Base-by-base conservation (phyloP, 1,140 invertebrate genomes). In the Drosophila equinoxialis region DNA sequence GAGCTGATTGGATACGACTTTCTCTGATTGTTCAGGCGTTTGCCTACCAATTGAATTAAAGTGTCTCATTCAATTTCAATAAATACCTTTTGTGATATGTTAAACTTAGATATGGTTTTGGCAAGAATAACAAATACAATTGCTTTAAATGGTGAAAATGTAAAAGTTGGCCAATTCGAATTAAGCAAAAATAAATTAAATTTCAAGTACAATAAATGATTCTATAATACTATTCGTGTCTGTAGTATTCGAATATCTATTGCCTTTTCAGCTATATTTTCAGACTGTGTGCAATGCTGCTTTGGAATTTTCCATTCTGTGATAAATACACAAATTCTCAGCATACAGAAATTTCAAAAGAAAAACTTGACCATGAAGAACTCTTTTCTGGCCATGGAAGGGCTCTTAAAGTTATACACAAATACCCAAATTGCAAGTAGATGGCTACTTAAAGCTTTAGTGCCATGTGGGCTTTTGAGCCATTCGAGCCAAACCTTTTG, bases 1-100 rank as follows among this genome's bases (percentile, higher is more conserved):
- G 42, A 68, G 42, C 68, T 87, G 83, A 86, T 86, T 86, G 83
- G 79, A 81, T 79, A 61, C 69, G 82, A 87, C 79, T 39, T 73
- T 65, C 41, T 55, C 68, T 79, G 75, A 87, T 87, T 75, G 70
- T 68, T 60, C 71, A 35, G 48, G 35, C 8, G 17, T 51, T 51
- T 20, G 58, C 59, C 33, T 58, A 55, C 33, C 6, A 20, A 69
- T 65, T 65, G 59, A 20, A 39, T 26, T 60, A 37, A 61, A 74
- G 71, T 59, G 58, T 26, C 48, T 64, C 41, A 45, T 42, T 59
- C 58, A 54, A 37, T 70, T 60, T 39, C 33, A 39, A 17, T 35
- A 35, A 33, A 51, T 51, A 23, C 45, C 13, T 23, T 6, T 48
- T 48, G 8, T 20, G 17, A 51, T 51, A 11, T 23, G 17, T 23